Evolutionary conservation across 2,888 invertebrate genomes (phyloP), one percentile per base, ranked within the genome.

Genomic region (Octodonta nipae): DNA sequence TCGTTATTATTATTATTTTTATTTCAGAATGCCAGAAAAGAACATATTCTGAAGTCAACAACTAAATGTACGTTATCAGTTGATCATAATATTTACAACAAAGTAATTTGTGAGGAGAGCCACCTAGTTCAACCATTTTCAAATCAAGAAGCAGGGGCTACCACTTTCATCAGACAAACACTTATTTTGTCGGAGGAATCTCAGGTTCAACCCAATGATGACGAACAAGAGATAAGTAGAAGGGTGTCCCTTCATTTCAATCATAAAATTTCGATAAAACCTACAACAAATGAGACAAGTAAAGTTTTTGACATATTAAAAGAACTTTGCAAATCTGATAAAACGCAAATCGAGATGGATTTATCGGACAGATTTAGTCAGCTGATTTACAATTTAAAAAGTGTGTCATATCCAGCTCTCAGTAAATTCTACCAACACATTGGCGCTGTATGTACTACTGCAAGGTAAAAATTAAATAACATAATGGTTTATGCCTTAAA

Each of bases 91-190:
- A 65, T 86, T 5, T 81, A 85, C 58, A 74, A 75, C 24, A 63
- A 68, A 7, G 74, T 86, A 2, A 67, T 55, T 13, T 88, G 88
- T 51, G 63, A 66, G 16, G 87, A 87, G 55, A 64, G 69, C 0
- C 82, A 86, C 53, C 61, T 77, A 17, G 69, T 86, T 37, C 75
- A 79, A 46, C 82, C 86, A 0, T 78, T 87, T 51, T 81, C 84
- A 0, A 79, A 78, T 35, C 70, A 69, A 31, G 71, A 71, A 37
- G 71, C 78, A 1, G 85, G 84, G 1, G 83, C 80, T 0, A 70
- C 75, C 49, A 80, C 83, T 3, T 73, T 69, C 4, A 69, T 78
- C 1, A 54, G 61, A 2, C 75, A 79, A 31, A 66, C 65, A 30
- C 60, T 84, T 37, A 55, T 60, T 5, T 55, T 82, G 8, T 44